Conservation (phyloP, 2,888 invertebrate species). For the Lochmaea crataegi region DNA sequence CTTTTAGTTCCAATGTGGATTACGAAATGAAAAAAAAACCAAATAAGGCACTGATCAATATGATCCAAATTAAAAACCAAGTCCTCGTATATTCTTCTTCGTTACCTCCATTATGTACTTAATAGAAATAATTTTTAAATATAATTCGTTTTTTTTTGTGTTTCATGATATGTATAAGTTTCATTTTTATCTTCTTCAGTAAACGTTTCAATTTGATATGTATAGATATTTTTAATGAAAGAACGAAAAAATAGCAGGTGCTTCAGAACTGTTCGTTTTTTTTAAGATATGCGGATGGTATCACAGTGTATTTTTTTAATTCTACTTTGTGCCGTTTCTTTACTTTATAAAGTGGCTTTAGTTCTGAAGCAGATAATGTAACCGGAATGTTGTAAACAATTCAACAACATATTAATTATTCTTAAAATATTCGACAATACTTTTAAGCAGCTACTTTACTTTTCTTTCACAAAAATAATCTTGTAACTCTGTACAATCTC, state of each 20-base stretch:
- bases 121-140: conserved; percentile 30
- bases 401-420: background rate
- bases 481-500: too few relatives aligned
- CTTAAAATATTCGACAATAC: background rate
- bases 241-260: conserved; percentile 6
- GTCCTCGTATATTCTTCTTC: conserved; percentile 49
- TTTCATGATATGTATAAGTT: conserved; percentile 37
- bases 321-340: conserved; percentile 26
- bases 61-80: conserved; percentile 66
- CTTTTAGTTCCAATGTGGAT: conserved; percentile 70
- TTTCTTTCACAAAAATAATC: background rate
- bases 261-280: conserved; percentile 24
- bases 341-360: conserved; percentile 3
- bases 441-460: background rate
- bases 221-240: conserved; percentile 11
- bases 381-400: background rate
- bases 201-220: conserved; percentile 32
- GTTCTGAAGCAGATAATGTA: conserved; percentile 26
- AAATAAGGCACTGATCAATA: conserved; percentile 69
- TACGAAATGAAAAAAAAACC: conserved; percentile 67
- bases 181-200: background rate
- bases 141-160: conserved; percentile 27
- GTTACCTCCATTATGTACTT: conserved; percentile 19
- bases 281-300: conserved; percentile 34
- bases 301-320: conserved; percentile 34